A percentile compares a stretch with the other conserved stretches of the same genome.
Conservation (phyloP, 2,113 vertebrate genomes). For the Prochilodus magdalenae region DNA sequence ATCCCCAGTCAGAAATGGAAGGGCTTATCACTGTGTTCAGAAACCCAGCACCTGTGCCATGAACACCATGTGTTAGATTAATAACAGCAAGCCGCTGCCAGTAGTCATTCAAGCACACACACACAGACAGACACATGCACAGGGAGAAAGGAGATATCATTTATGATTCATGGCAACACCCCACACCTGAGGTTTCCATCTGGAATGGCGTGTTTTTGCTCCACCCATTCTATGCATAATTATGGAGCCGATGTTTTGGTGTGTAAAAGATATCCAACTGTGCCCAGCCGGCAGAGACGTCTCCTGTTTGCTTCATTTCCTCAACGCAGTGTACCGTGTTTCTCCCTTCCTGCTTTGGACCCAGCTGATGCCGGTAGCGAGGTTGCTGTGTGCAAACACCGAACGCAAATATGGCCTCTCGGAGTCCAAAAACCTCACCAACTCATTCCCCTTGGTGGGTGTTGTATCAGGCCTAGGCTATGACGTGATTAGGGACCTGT, state of each 20-base stretch:
- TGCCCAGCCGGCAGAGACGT: conserved; percentile 41
- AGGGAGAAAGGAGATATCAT: conserved; percentile 36
- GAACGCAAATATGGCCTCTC: background rate
- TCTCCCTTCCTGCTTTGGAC: conserved; percentile 13
- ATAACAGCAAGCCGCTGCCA: conserved; percentile 50
- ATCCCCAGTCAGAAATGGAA: conserved; percentile 51
- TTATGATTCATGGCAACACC: conserved; percentile 52
- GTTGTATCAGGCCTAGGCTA: background rate
- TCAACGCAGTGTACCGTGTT: conserved; percentile 30
- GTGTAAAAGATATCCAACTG: conserved; percentile 46
- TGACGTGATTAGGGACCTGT: conserved; percentile 10
- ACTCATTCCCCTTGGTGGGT: background rate
- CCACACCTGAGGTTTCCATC: conserved; percentile 48
- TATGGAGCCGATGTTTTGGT: conserved; percentile 44
- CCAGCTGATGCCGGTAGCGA: conserved; percentile 17
- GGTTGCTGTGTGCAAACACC: background rate
- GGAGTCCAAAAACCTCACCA: background rate
- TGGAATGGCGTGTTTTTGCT: conserved; percentile 30
- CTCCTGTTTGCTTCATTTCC: conserved; percentile 49
- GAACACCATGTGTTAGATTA: conserved; percentile 56
- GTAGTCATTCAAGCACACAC: background rate
- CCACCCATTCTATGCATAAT: conserved; percentile 49
- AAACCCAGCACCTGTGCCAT: conserved; percentile 64
- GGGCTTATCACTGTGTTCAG: conserved; percentile 64
- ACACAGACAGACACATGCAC: conserved; percentile 15